A percentile compares a stretch with the other conserved stretches of the same genome.
Conservation (phyloP, 92 coral and sea anemone species). For the Heteractis magnifica region DNA sequence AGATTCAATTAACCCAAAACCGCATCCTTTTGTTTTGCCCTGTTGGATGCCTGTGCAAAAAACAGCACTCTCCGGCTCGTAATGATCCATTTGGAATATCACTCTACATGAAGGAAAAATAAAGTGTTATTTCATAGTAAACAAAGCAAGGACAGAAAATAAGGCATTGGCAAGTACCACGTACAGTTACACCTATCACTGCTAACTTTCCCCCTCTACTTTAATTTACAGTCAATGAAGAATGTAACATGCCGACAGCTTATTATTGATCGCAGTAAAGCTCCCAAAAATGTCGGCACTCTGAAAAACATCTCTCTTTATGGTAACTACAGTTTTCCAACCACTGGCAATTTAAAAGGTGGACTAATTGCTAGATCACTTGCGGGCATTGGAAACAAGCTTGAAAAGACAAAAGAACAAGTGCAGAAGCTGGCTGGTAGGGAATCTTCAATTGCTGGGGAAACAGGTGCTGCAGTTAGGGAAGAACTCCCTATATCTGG, state of each 20-base stretch:
- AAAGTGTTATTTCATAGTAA: too few relatives aligned
- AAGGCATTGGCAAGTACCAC: too few relatives aligned
- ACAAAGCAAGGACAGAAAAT: too few relatives aligned
- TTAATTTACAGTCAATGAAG: too few relatives aligned
- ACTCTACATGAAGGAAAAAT: too few relatives aligned
- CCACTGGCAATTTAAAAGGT: constrained; percentile 9
- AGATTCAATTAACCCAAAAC: too few relatives aligned
- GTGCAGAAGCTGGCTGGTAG: neutral
- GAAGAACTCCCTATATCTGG: neutral
- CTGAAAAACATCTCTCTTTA: constrained; percentile 33
- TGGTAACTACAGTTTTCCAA: constrained; percentile 19
- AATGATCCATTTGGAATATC: too few relatives aligned
- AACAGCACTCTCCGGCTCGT: too few relatives aligned
- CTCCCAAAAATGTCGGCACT: constrained; percentile 26
- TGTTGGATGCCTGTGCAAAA: too few relatives aligned
- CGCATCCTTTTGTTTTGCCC: too few relatives aligned
- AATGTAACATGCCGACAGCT: constrained; percentile 31
- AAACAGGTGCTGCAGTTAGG: constrained; percentile 19
- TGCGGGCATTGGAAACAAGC: constrained; percentile 23
- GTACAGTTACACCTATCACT: too few relatives aligned
- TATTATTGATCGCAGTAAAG: constrained; percentile 12
- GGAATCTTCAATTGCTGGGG: constrained; percentile 10
- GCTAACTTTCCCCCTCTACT: too few relatives aligned
- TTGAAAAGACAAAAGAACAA: constrained; percentile 16
- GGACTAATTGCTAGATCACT: constrained; percentile 27